These are phyloP conservation scores for Pelmatolapia mariae DNA, from an alignment of 2,113 vertebrate genomes.

Conservation along the genomic window DNA sequence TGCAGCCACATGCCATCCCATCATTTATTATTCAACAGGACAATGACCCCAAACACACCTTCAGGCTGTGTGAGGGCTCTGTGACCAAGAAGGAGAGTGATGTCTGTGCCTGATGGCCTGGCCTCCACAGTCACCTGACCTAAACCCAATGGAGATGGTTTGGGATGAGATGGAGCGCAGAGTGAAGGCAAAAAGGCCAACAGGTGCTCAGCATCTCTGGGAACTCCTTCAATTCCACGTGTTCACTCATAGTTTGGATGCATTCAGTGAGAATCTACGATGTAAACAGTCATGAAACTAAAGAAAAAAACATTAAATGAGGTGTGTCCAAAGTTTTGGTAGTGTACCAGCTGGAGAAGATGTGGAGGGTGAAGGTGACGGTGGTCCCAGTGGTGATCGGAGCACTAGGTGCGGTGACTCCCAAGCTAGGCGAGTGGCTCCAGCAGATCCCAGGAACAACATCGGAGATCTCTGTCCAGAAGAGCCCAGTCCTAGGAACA, in stretches of 20 bases:
- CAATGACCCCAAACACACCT: background rate
- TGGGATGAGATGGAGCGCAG: background rate
- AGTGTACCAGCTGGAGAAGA: background rate
- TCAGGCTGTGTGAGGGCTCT: background rate
- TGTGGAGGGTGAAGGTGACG: accelerated
- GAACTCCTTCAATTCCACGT: background rate
- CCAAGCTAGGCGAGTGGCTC: accelerated
- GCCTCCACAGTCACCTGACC: background rate
- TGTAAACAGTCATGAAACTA: background rate
- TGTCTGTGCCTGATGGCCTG: background rate
- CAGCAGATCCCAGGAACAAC: accelerated
- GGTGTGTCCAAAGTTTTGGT: background rate
- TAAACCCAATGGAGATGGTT: background rate
- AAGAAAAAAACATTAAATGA: background rate
- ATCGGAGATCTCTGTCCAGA: background rate
- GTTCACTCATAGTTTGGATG: background rate
- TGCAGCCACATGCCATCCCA: background rate
- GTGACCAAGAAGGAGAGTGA: background rate
- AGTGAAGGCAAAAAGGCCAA: background rate
- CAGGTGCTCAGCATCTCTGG: background rate
- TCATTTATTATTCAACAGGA: no score
- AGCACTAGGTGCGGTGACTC: accelerated
- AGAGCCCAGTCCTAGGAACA: accelerated
- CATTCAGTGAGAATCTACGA: background rate
- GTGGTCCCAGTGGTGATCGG: accelerated